Conservation (phyloP, 2,888 invertebrate species). For the Tenthredo amoena region DNA sequence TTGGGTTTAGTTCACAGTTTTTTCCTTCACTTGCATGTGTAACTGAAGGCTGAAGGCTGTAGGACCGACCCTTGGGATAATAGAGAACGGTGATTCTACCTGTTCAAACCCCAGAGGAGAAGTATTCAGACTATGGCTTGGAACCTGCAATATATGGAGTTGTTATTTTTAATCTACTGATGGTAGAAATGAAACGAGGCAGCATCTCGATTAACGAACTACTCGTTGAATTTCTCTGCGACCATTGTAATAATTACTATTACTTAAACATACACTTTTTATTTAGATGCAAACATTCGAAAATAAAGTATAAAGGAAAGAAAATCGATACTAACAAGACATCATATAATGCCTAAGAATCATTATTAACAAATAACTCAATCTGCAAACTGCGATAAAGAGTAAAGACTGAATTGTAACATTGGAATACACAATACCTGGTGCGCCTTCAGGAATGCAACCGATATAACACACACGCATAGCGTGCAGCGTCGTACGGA, state of each 20-base stretch:
- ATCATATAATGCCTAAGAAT: not conserved
- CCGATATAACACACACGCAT: constrained; percentile 24
- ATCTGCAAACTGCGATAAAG: not conserved
- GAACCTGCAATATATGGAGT: not conserved
- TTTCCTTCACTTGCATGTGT: not conserved
- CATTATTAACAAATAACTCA: not conserved
- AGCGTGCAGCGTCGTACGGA: constrained; percentile 20
- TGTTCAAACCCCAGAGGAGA: not conserved
- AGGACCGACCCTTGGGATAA: constrained; percentile 31
- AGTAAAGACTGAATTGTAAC: not conserved
- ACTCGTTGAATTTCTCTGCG: not conserved
- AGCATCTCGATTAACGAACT: not conserved
- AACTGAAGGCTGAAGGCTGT: not conserved
- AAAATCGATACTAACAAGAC: not conserved
- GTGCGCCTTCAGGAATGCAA: constrained; percentile 25
- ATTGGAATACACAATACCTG: not conserved
- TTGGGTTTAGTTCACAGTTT: not conserved
- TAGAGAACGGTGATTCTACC: constrained; percentile 18
- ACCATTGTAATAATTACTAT: not conserved
- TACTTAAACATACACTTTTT: not conserved
- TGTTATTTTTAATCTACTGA: not conserved
- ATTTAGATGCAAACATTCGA: not conserved
- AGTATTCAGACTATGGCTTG: not conserved
- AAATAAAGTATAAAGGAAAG: not conserved
- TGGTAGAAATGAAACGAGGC: not conserved